These are phyloP conservation scores for Tragelaphus strepsiceros DNA, from an alignment of 2,113 vertebrate genomes.

Conservation along the genomic window DNA sequence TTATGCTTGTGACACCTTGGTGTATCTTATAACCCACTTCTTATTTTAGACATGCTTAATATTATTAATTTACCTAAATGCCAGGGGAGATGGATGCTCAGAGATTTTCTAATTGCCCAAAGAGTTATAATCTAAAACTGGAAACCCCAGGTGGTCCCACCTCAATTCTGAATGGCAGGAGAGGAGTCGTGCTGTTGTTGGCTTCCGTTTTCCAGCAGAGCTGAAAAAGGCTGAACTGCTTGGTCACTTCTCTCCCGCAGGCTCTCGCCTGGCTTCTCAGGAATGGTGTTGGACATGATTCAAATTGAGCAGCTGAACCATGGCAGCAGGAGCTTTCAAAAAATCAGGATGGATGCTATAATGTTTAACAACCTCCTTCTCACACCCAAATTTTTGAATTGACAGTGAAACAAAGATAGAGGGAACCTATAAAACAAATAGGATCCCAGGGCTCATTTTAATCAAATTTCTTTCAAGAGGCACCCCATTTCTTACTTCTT, in stretches of 20 bases:
- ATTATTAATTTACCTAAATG: conserved; percentile 80
- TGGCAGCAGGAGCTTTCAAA: conserved; percentile 14
- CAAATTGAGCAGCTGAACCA: neutral
- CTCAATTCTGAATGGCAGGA: conserved; percentile 62
- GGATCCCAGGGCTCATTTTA: conserved; percentile 31
- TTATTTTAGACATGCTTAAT: conserved; percentile 83
- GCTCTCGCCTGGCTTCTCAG: neutral
- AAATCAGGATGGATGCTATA: neutral
- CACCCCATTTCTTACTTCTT: neutral
- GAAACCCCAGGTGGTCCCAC: conserved; percentile 74
- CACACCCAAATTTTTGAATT: conserved; percentile 23
- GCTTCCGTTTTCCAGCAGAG: neutral
- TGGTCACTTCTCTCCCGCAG: neutral
- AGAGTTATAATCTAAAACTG: conserved; percentile 76
- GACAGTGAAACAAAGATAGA: neutral
- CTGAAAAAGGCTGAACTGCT: neutral
- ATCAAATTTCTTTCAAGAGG: conserved; percentile 27
- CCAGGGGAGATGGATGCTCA: conserved; percentile 74
- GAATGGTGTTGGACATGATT: neutral
- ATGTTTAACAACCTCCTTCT: conserved; percentile 1
- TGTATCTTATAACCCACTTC: conserved; percentile 78
- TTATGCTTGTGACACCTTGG: conserved; percentile 65
- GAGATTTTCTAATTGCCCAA: conserved; percentile 74
- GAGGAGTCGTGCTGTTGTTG: neutral
- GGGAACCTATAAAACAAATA: neutral